Conservation (phyloP, 2,797 vertebrate genomes). For the Paedocypris micromegethes region DNA sequence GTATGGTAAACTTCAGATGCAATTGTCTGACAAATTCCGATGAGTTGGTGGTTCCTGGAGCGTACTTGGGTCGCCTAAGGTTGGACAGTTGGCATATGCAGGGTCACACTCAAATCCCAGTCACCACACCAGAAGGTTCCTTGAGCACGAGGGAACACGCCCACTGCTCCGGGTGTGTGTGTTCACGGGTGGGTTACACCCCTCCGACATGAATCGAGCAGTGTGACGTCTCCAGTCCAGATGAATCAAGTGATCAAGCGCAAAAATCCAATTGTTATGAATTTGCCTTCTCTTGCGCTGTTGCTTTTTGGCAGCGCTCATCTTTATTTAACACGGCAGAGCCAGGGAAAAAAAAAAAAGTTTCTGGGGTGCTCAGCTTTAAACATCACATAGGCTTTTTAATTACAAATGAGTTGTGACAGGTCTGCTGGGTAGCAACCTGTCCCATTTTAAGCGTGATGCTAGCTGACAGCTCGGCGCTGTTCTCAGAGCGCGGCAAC, state of each 20-base stretch:
- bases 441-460: slow-evolving; percentile 83
- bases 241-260: slow-evolving; percentile 59
- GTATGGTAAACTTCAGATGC: too few species aligned
- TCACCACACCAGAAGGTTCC: too few species aligned
- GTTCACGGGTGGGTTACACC: slow-evolving; percentile 32
- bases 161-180: too few species aligned
- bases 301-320: slow-evolving; percentile 62
- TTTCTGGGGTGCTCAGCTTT: slow-evolving; percentile 78
- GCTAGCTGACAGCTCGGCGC: slow-evolving; percentile 81
- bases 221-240: slow-evolving; percentile 43
- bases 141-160: too few species aligned
- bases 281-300: slow-evolving; percentile 54
- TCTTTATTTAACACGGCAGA: slow-evolving; percentile 73
- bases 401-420: slow-evolving; percentile 94
- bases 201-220: slow-evolving; percentile 5
- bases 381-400: slow-evolving; percentile 83
- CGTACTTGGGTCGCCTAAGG: too few species aligned
- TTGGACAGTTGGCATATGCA: too few species aligned
- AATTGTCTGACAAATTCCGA: too few species aligned
- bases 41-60: too few species aligned
- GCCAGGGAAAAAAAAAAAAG: slow-evolving; percentile 66
- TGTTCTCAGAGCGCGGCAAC: slow-evolving; percentile 83
- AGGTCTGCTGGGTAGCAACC: slow-evolving; percentile 81
- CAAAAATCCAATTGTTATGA: slow-evolving; percentile 62
- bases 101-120: too few species aligned